phyloP scores from a whole-genome alignment of 2,113 vertebrate species.

The Oenanthe melanoleuca region DNA sequence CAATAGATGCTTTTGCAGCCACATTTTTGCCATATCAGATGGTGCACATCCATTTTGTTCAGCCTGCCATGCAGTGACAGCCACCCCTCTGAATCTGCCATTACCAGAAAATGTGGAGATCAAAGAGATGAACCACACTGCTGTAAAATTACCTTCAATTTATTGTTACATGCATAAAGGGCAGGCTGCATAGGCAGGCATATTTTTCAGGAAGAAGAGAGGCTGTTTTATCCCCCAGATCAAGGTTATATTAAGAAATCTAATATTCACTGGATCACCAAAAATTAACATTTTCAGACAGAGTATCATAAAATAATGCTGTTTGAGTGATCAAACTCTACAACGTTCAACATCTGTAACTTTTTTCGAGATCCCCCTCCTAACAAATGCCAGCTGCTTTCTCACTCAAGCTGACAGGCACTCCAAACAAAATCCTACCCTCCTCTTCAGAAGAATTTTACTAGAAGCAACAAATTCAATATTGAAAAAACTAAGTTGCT shows the following conservation, averaged over 20 bases:
- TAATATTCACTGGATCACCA: not conserved
- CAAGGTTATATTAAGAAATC: not conserved
- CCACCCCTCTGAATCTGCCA: not conserved
- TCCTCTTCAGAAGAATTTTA: not conserved
- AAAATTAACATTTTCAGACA: not conserved
- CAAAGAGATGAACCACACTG: not conserved
- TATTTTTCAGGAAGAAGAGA: not conserved
- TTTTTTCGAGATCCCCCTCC: not conserved
- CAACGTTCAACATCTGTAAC: not conserved
- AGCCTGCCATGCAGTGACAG: not conserved
- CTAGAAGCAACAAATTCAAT: not conserved
- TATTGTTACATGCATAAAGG: not conserved
- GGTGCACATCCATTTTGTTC: not conserved
- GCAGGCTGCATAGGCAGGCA: not conserved
- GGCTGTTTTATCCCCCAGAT: not conserved
- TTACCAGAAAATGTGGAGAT: not conserved
- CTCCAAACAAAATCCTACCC: not conserved
- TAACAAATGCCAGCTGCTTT: not conserved
- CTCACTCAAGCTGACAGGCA: not conserved
- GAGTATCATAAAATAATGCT: not conserved
- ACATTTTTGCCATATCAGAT: not conserved
- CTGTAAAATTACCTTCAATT: conserved; percentile 31
- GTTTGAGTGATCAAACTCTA: not conserved
- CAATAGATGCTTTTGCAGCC: conserved; percentile 1
- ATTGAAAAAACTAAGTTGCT: not conserved